Evolutionary conservation across 2,888 invertebrate genomes (phyloP), one percentile per base, ranked within the genome.

Genomic region (Sinohyriopsis cumingii): DNA sequence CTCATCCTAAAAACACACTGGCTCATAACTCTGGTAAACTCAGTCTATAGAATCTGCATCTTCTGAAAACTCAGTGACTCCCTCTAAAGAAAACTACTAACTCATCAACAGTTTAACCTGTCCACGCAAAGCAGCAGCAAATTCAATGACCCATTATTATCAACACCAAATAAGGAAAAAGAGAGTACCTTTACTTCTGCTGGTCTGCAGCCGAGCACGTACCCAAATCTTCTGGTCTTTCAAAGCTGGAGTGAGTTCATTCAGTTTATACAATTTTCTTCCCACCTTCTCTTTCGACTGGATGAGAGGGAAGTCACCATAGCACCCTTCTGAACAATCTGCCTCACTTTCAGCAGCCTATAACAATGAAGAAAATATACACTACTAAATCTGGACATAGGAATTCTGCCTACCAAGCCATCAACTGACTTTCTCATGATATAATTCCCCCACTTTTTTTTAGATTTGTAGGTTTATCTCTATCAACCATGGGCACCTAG

Each of bases 201-300:
- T 95, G 0, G 96, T 96, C 87, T 99, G 98, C 1, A 99, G 93
- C 60, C 99, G 94, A 15, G 95, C 98, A 79, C 95, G 91, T 3
- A 95, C 90, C 94, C 94, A 95, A 18, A 95, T 91, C 74, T 88
- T 88, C 80, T 92, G 87, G 61, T 92, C 92, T 25, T 91, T 91
- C 24, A 91, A 71, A 12, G 87, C 87, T 33, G 90, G 87, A 56
- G 91, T 82, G 54, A 90, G 75, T n/a, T 85, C 83, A 28, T 79
- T 76, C 28, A 89, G 68, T 59, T 82, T 87, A 3, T 90, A 88
- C 84, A 94, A 93, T 56, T 87, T 87, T 62, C 93, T 90, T 20
- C 92, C 91, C 12, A 93, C 91, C 77, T 93, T 92, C 0, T 93
- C 93, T 82, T 93, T 87, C 56, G 93, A 93, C 82, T 93, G 93